These are phyloP conservation scores for Plagodis pulveraria DNA, from an alignment of 2,888 invertebrate genomes.

Conservation along the genomic window DNA sequence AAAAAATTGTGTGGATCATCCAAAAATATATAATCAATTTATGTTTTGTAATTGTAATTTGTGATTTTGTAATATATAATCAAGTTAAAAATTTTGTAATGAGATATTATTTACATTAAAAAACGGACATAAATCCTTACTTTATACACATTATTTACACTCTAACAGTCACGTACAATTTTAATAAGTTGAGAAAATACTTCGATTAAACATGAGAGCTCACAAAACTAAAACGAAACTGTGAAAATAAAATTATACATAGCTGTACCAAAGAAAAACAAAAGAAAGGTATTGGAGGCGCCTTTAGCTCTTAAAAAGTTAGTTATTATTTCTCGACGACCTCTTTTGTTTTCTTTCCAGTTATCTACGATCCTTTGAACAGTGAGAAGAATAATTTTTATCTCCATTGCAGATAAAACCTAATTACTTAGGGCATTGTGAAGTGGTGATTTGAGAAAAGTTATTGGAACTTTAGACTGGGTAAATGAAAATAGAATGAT, in stretches of 20 bases:
- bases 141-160: no score
- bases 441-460: conserved; percentile 26
- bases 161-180: no score
- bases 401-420: conserved; percentile 36
- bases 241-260: conserved; percentile 17
- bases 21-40: no score
- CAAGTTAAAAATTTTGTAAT: no score
- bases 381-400: conserved; percentile 1
- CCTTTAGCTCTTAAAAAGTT: conserved; percentile 28
- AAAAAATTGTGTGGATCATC: no score
- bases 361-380: conserved; percentile 12
- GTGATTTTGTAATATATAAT: no score
- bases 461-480: neutral
- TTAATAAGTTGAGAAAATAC: no score
- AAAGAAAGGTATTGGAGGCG: conserved; percentile 7
- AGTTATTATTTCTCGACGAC: conserved; percentile 25
- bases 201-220: no score
- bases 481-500: no score
- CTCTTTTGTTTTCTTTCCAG: conserved; percentile 21
- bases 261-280: conserved; percentile 9
- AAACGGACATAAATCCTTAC: no score
- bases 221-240: conserved; percentile 1
- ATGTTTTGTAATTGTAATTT: no score
- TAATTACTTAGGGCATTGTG: conserved; percentile 21
- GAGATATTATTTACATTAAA: no score